A percentile compares a stretch with the other conserved stretches of the same genome.
Evolutionary conservation across 2,888 invertebrate genomes (phyloP).

Genomic region (Argyresthia albistria): DNA sequence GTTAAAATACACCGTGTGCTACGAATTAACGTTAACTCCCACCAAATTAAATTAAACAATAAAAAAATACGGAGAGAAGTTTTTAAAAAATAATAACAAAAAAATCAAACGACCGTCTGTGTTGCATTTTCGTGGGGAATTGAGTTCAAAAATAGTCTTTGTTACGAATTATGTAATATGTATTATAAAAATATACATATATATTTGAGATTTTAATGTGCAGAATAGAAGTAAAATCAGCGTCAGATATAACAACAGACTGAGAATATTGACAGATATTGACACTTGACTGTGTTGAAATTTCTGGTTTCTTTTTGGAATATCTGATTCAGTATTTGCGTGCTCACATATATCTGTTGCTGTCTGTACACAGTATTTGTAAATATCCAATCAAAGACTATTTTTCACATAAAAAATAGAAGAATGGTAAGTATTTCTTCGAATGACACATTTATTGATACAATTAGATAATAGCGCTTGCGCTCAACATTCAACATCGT

Average conservation of each 20-base stretch:
- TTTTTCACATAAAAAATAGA: slow-evolving; percentile 12
- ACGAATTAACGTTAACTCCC: slow-evolving; percentile 15
- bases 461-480: background rate
- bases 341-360: too few species aligned
- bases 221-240: too few species aligned
- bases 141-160: slow-evolving; percentile 26
- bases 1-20: slow-evolving; percentile 20
- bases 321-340: too few species aligned
- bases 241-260: too few species aligned
- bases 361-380: too few species aligned
- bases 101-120: slow-evolving; percentile 56
- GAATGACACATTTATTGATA: slow-evolving; percentile 3
- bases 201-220: slow-evolving; percentile 3
- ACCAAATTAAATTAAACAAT: slow-evolving; percentile 15
- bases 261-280: too few species aligned
- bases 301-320: too few species aligned
- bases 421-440: slow-evolving; percentile 4
- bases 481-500: background rate
- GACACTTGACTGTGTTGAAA: too few species aligned
- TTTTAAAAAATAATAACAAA: slow-evolving; percentile 11
- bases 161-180: slow-evolving; percentile 2
- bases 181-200: background rate
- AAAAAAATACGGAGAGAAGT: slow-evolving; percentile 15
- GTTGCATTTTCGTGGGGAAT: slow-evolving; percentile 64
- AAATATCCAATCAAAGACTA: slow-evolving; percentile 18